Conservation (phyloP, 2,888 invertebrate genomes). For the Arge pagana region DNA sequence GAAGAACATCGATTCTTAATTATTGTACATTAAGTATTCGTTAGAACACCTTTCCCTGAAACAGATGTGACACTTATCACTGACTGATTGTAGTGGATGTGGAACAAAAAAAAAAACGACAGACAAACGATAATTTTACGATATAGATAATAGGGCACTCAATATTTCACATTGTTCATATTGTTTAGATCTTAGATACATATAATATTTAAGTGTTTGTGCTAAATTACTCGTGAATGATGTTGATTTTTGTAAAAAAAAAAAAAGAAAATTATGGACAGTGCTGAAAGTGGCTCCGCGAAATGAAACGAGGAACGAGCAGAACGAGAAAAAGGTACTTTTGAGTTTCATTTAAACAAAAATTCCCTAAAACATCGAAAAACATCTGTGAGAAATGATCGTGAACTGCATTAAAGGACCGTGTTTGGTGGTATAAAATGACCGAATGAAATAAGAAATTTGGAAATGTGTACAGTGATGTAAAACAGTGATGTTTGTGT, state of each 20-base stretch:
- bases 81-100: too few relatives aligned
- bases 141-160: too few relatives aligned
- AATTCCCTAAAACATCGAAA: conserved; percentile 5
- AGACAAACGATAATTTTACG: too few relatives aligned
- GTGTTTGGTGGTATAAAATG: conserved; percentile 42
- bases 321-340: conserved; percentile 4
- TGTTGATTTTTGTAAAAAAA: conserved; percentile 12
- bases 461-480: conserved; percentile 55
- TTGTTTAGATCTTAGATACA: conserved; percentile 30
- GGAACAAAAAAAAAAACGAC: too few relatives aligned
- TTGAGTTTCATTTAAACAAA: conserved; percentile 2
- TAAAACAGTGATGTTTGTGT: conserved; percentile 53
- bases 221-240: conserved; percentile 35
- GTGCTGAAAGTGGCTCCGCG: conserved; percentile 9
- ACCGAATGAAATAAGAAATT: conserved; percentile 30
- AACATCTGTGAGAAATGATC: conserved; percentile 15
- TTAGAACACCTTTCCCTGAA: too few relatives aligned
- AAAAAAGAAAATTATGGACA: too few relatives aligned
- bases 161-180: conserved; percentile 24
- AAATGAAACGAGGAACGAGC: too few relatives aligned
- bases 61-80: too few relatives aligned
- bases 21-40: too few relatives aligned
- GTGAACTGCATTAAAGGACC: conserved; percentile 34
- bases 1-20: too few relatives aligned
- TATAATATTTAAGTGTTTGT: conserved; percentile 46